phyloP scores from a whole-genome alignment of 2,113 vertebrate species.

The Psittacara wagleri region DNA sequence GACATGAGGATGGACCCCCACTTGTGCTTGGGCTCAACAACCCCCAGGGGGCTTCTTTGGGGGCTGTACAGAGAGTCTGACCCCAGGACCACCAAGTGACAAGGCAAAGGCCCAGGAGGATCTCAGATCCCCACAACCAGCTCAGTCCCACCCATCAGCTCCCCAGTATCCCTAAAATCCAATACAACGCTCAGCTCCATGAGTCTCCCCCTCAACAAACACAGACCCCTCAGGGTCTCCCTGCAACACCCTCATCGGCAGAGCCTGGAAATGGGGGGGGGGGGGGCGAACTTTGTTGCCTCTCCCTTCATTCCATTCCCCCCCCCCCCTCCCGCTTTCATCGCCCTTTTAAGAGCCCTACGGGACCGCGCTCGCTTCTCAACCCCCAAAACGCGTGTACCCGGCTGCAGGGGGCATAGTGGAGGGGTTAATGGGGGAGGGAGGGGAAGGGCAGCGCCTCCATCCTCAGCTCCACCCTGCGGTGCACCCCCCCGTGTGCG shows the following conservation, averaged over 20 bases:
- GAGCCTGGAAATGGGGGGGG: background rate
- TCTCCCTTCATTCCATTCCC: background rate
- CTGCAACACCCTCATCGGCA: background rate
- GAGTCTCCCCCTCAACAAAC: background rate
- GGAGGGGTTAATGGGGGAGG: background rate
- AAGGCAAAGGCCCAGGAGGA: background rate
- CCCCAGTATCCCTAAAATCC: background rate
- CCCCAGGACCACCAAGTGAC: rapidly evolving
- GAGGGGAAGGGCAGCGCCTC: no score
- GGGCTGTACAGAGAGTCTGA: background rate
- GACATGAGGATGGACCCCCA: background rate
- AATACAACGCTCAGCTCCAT: rapidly evolving
- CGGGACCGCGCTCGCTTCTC: background rate
- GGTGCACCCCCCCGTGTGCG: background rate
- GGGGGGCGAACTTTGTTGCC: background rate
- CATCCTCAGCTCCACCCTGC: no score
- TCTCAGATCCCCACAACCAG: background rate
- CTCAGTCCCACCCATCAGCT: rapidly evolving
- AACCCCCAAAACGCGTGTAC: slow-evolving; percentile 58
- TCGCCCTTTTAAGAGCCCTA: slow-evolving; percentile 16
- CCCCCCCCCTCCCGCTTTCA: background rate
- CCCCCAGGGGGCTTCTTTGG: background rate
- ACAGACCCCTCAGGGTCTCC: no score
- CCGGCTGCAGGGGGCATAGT: background rate
- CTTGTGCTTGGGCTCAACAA: background rate